Base-by-base conservation (phyloP, 2,113 vertebrate genomes). In the Antennarius striatus region DNA sequence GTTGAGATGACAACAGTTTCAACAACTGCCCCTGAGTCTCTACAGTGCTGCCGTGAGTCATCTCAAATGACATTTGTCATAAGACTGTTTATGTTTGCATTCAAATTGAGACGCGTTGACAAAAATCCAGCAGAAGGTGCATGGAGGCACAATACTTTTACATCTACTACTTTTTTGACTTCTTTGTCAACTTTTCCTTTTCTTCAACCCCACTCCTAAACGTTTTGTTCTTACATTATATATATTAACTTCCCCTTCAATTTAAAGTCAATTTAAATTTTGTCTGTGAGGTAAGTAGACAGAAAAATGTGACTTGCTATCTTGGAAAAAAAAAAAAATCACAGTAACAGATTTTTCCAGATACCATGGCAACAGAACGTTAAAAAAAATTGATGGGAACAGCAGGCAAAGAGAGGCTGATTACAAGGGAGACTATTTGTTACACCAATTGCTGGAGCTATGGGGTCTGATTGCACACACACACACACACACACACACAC, bases 321-420 rank as follows among this genome's bases (percentile, higher is more conserved):
- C 86, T 90, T 63, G 83, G 61, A 63, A 81, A 86, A 52, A 77
- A 56, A 70, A 80, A 85, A 89, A 88, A 73, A 88, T 82, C 75
- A 78, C 75, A 60, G 80, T 73, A 65, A 83, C 86, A 91, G 79
- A 85, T 91, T 91, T 86, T 90, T 88, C 83, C 86, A 88, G 91
- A 86, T 93, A 69, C 91, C 91, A 93, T 93, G 90, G 91, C 90
- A 93, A 93, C 93, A 77, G 87, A 73, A 77, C 89, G 89, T 89
- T 93, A 85, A 86, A 86, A 90, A 83, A 91, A 91, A 90, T 88
- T 91, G 90, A 93, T 93, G 89, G 89, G 91, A 85, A 86, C 88
- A 88, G 82, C 85, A 82, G 83, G 83, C 75, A 86, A 86, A 77
- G 79, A 75, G 68, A 82, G 80, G 65, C 68, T 86, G 89, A 92